These are phyloP conservation scores for Mellivora capensis DNA, from an alignment of 2,113 vertebrate species.

Conservation along the genomic window DNA sequence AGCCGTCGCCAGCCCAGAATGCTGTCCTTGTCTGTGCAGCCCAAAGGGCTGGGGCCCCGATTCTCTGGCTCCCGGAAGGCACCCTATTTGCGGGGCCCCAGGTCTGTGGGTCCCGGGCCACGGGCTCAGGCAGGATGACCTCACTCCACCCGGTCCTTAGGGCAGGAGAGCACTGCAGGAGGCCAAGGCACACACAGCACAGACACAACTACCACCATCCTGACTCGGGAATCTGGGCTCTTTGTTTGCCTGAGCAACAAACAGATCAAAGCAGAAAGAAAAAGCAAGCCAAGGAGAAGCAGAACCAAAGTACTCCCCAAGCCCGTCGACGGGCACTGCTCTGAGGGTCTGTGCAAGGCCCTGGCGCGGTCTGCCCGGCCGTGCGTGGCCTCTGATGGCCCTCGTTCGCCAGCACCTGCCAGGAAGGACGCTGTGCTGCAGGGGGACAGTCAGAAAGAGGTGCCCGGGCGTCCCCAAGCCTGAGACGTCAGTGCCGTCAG, in stretches of 20 bases:
- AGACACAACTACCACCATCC: neutral
- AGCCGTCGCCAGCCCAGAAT: neutral
- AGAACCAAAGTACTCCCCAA: neutral
- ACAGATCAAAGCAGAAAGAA: neutral
- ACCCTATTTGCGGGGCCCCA: neutral
- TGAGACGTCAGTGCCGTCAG: too few species aligned
- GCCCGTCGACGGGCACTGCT: neutral
- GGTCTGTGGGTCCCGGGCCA: neutral
- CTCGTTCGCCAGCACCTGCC: neutral
- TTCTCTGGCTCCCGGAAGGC: neutral
- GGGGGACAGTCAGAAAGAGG: neutral
- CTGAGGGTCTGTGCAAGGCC: neutral
- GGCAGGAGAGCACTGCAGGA: neutral
- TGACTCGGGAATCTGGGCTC: neutral
- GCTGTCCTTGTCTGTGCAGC: too few species aligned
- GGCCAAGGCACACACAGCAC: fast-evolving
- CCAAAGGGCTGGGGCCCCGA: neutral
- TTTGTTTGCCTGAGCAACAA: neutral
- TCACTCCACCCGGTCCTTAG: neutral
- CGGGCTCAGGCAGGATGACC: neutral
- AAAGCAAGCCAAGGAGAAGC: neutral
- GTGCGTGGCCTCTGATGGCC: fast-evolving
- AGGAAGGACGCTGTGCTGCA: neutral
- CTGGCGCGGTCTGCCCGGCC: fast-evolving
- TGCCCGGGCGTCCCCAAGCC: too few species aligned